phyloP scores from a whole-genome alignment of 2,113 vertebrate species.

The Neolamprologus falcicula region DNA sequence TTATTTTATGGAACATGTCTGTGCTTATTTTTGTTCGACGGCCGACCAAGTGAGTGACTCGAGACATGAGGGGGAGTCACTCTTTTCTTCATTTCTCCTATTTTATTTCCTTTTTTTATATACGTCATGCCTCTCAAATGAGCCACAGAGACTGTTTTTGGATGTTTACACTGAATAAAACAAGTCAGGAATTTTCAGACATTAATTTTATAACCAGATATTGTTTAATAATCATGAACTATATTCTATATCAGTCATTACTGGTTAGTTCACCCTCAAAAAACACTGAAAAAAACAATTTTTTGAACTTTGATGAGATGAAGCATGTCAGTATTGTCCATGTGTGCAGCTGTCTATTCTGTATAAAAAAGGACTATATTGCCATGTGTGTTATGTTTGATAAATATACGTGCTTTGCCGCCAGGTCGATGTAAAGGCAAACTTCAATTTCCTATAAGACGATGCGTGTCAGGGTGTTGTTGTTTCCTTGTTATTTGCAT shows the following conservation, averaged over 20 bases:
- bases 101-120: not conserved
- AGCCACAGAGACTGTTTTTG: slow-evolving; percentile 61
- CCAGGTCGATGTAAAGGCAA: slow-evolving; percentile 59
- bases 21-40: not conserved
- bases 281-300: slow-evolving; percentile 27
- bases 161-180: slow-evolving; percentile 70
- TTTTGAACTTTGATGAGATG: slow-evolving; percentile 59
- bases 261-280: slow-evolving; percentile 31
- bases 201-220: slow-evolving; percentile 63
- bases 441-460: slow-evolving; percentile 69
- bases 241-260: slow-evolving; percentile 40
- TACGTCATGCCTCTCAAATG: slow-evolving; percentile 34
- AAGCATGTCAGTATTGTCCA: slow-evolving; percentile 76
- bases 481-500: slow-evolving; percentile 93
- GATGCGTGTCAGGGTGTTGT: slow-evolving; percentile 82
- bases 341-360: slow-evolving; percentile 72
- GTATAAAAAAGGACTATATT: slow-evolving; percentile 71
- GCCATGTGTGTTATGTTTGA: slow-evolving; percentile 76
- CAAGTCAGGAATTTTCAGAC: slow-evolving; percentile 71
- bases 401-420: slow-evolving; percentile 71
- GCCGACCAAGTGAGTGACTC: slow-evolving; percentile 30
- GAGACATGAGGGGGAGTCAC: not conserved
- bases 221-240: slow-evolving; percentile 48
- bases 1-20: slow-evolving; percentile 32
- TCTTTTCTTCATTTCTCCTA: not conserved